Base-by-base conservation (phyloP, 64 coral and sea anemone genomes). In the Montipora efflorescens region DNA sequence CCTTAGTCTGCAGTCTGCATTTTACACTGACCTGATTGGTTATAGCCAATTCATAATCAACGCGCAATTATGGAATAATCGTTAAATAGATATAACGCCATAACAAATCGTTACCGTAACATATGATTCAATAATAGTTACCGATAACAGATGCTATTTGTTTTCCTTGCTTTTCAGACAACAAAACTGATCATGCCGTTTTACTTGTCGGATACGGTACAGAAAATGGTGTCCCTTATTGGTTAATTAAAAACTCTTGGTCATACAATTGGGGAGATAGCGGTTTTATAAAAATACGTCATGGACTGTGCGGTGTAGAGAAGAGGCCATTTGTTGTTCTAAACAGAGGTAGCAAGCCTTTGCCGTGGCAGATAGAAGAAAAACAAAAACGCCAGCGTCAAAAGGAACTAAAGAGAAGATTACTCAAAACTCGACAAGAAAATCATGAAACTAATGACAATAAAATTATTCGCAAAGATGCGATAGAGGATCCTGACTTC, bases 231-330 rank as follows among this genome's bases (percentile, higher is more conserved):
- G 70, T 95, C 5, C 96, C 91, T 59, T 98, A 98, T 68, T 98
- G 96, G 96, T 58, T 98, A 3, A 79, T 98, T n/a, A 98, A 98
- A 82, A 98, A 98, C 75, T 98, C 96, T 7, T 98, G 96, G 96
- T 98, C 96, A 0, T 77, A 93, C 47, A 93, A 92, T 48, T 98
- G 96, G 96, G 96, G 96, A 68, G 81, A 98, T 25, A 80, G 76
- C 25, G 96, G 96, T 44, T 98, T 95, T 68, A 94, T 98, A 8
- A 98, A 98, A 81, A 98, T 98, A 67, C 90, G 66, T 21, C 87
- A 95, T 68, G 93, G 94, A 61, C 91, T 93, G 58, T 96, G 95
- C 82, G 95, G 95, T 14, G 92, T 96, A 10, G 95, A 96, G 45
- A 96, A 96, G 55, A 91, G 95, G 47, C 95, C 95, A 8, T 96